A percentile compares a stretch with the other conserved stretches of the same genome.
phyloP scores from a whole-genome alignment of 1,140 invertebrate genomes.

The Homarus americanus region DNA sequence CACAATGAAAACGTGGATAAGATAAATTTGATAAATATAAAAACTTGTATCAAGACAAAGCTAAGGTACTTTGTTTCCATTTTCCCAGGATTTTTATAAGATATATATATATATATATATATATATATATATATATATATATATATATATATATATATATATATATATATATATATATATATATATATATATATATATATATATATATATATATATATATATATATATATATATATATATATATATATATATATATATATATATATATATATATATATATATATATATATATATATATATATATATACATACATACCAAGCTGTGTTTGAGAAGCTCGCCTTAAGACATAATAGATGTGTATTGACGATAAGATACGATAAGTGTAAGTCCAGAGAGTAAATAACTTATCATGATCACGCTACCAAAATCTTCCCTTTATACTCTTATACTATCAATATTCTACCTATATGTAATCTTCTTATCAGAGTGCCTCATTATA shows the following conservation, averaged over 20 bases:
- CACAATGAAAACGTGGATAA: too few species aligned
- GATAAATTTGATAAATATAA: too few species aligned
- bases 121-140: conserved; percentile 46
- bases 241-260: conserved; percentile 50
- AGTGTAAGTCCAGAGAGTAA: too few species aligned
- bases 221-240: conserved; percentile 34
- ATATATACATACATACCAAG: conserved; percentile 30
- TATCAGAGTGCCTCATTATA: too few species aligned
- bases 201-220: conserved; percentile 48
- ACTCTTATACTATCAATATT: too few species aligned
- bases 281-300: conserved; percentile 40
- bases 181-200: conserved; percentile 36
- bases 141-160: conserved; percentile 54
- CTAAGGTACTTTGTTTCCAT: too few species aligned
- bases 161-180: conserved; percentile 41
- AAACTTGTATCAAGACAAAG: too few species aligned
- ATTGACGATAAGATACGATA: too few species aligned
- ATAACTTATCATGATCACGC: not conserved
- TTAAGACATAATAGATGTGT: not conserved
- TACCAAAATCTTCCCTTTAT: not conserved
- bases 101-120: too few species aligned
- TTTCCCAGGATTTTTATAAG: too few species aligned
- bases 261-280: conserved; percentile 50
- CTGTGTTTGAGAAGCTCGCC: not conserved
- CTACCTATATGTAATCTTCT: too few species aligned